phyloP scores from a whole-genome alignment of 2,888 invertebrate genomes.

The Dioctria rufipes region DNA sequence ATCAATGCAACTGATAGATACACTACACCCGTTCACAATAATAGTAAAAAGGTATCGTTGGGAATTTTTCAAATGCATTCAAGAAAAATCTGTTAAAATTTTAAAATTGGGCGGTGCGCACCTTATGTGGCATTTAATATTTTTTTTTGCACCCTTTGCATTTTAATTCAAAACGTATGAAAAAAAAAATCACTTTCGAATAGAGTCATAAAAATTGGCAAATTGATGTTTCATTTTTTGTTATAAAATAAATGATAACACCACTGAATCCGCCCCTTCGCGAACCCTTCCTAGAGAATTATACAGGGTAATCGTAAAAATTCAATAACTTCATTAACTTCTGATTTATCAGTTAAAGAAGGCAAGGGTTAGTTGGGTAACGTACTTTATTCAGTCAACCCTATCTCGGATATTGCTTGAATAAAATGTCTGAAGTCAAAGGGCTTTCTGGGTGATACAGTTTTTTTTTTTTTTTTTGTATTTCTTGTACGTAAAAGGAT shows the following conservation, averaged over 20 bases:
- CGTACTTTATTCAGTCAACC: conserved; percentile 32
- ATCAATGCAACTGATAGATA: neutral
- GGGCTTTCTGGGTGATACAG: neutral
- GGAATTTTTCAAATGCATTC: conserved; percentile 18
- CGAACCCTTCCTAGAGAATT: neutral
- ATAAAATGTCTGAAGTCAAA: too few relatives aligned
- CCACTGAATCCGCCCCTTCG: conserved; percentile 29
- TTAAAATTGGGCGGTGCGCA: conserved; percentile 37
- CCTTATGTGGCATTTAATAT: conserved; percentile 4
- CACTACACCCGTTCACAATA: neutral
- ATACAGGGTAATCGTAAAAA: neutral
- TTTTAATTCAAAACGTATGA: neutral
- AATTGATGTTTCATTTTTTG: conserved; percentile 45
- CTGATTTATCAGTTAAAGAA: neutral
- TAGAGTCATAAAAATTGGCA: conserved; percentile 46
- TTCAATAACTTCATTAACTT: conserved; percentile 50
- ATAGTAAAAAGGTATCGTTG: neutral
- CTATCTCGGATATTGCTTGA: neutral
- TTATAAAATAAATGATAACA: conserved; percentile 34
- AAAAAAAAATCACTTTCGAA: conserved; percentile 34
- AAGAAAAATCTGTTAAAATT: neutral
- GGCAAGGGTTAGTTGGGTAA: conserved; percentile 7
- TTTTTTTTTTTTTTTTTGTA: neutral
- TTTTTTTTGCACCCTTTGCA: neutral
- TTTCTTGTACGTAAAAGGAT: neutral